Percentiles rank a stretch among this genome's conserved stretches.
Evolutionary conservation across 2,797 vertebrate species (phyloP).

Genomic region (Benthosema pterotum): DNA sequence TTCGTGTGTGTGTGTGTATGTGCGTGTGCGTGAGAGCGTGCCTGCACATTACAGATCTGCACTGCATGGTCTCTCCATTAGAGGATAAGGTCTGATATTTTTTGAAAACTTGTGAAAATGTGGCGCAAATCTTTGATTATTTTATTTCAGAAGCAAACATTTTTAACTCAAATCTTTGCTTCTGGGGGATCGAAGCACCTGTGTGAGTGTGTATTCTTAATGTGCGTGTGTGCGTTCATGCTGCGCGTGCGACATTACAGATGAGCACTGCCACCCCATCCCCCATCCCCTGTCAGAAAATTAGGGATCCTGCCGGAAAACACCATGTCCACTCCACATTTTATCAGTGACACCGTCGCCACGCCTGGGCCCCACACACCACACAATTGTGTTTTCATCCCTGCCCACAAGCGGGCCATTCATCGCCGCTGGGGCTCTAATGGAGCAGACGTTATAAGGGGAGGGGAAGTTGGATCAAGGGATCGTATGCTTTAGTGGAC

Average conservation of each 20-base stretch:
- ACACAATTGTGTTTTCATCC: slow-evolving; percentile 64
- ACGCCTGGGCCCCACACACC: slow-evolving; percentile 55
- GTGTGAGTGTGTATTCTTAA: slow-evolving; percentile 1
- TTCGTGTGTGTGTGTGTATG: too few species aligned
- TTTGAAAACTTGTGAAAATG: too few species aligned
- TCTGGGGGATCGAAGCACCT: too few species aligned
- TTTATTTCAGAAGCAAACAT: too few species aligned
- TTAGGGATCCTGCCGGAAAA: slow-evolving; percentile 47
- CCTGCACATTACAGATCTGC: too few species aligned
- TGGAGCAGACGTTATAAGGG: too few species aligned
- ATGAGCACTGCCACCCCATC: slow-evolving; percentile 28
- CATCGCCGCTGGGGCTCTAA: slow-evolving; percentile 52
- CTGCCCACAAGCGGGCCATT: slow-evolving; percentile 56
- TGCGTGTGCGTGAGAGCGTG: too few species aligned
- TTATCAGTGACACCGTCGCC: slow-evolving; percentile 64
- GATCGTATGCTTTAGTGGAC: slow-evolving; percentile 65
- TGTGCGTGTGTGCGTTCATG: neutral
- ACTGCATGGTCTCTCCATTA: too few species aligned
- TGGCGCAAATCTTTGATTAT: too few species aligned
- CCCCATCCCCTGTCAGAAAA: slow-evolving; percentile 46
- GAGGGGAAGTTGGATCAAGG: slow-evolving; percentile 38
- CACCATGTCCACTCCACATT: slow-evolving; percentile 54
- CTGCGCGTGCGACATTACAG: slow-evolving; percentile 16
- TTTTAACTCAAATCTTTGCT: too few species aligned
- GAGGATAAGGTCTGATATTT: too few species aligned